phyloP scores from a whole-genome alignment of 2,888 invertebrate species.

The Hypomecis atomaria region DNA sequence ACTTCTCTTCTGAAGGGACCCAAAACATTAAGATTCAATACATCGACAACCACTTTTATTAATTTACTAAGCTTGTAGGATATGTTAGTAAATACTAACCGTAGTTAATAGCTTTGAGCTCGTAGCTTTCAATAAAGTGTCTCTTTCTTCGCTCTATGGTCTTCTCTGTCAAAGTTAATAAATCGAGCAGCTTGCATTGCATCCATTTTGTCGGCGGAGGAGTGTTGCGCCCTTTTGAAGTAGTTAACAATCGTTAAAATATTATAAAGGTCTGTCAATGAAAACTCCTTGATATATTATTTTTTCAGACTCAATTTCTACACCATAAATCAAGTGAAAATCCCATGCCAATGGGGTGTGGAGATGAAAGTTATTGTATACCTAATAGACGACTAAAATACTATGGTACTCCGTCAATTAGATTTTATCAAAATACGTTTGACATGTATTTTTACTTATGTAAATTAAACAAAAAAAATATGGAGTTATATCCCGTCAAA shows the following conservation, averaged over 20 bases:
- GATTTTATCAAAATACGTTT: too few species aligned
- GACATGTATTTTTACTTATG: too few species aligned
- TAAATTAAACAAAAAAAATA: too few species aligned
- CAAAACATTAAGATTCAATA: slow-evolving; percentile 1
- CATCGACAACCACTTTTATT: slow-evolving; percentile 14
- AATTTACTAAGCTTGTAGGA: too few species aligned
- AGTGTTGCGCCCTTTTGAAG: slow-evolving; percentile 40
- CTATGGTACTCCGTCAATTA: too few species aligned
- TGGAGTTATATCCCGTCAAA: too few species aligned
- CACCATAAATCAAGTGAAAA: too few species aligned
- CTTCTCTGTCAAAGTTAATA: slow-evolving; percentile 72
- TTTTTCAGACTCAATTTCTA: too few species aligned
- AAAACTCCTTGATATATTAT: background rate
- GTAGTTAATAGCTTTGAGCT: slow-evolving; percentile 55
- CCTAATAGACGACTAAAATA: too few species aligned
- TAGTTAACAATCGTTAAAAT: background rate
- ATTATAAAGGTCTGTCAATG: background rate
- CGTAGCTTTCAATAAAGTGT: slow-evolving; percentile 54
- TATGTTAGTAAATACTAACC: slow-evolving; percentile 47
- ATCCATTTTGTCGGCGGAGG: slow-evolving; percentile 69
- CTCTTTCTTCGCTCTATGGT: slow-evolving; percentile 65
- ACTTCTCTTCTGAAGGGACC: slow-evolving; percentile 29
- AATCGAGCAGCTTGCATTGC: slow-evolving; percentile 71
- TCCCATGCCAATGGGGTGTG: too few species aligned
- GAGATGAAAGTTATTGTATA: too few species aligned